These are phyloP conservation scores for Napeogenes sylphis DNA, from an alignment of 2,888 invertebrate genomes.

Conservation along the genomic window DNA sequence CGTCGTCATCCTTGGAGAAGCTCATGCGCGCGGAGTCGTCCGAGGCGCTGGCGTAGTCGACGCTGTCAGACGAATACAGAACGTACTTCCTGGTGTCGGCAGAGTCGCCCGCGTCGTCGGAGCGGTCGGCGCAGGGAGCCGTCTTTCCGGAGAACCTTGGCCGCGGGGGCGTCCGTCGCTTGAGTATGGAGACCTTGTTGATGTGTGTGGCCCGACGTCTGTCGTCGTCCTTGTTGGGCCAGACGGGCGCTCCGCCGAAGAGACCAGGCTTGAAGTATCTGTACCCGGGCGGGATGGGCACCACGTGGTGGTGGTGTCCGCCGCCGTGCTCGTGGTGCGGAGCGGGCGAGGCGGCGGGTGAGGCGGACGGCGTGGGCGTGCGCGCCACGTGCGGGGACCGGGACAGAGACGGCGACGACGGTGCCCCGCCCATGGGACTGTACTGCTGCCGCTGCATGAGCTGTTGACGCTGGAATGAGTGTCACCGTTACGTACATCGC, in stretches of 20 bases:
- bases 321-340: constrained; percentile 49
- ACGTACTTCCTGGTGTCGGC: constrained; percentile 81
- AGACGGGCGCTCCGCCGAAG: constrained; percentile 82
- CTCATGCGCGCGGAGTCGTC: constrained; percentile 72
- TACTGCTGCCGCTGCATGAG: constrained; percentile 72
- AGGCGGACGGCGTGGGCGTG: constrained; percentile 62
- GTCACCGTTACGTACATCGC: background rate
- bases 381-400: constrained; percentile 78
- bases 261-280: constrained; percentile 80
- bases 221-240: constrained; percentile 70
- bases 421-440: constrained; percentile 74
- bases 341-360: constrained; percentile 66
- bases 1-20: constrained; percentile 53
- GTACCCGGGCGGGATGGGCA: constrained; percentile 78
- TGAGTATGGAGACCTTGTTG: constrained; percentile 79
- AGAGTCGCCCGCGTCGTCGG: constrained; percentile 46
- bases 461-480: constrained; percentile 58
- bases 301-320: constrained; percentile 68
- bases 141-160: constrained; percentile 55
- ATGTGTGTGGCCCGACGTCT: constrained; percentile 56
- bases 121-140: constrained; percentile 38
- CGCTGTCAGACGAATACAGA: constrained; percentile 79
- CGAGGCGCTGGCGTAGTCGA: constrained; percentile 76
- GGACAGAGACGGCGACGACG: constrained; percentile 76
- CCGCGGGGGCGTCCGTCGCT: constrained; percentile 79